Conservation (phyloP, 2,797 vertebrate species). For the Takifugu ocellatus region DNA sequence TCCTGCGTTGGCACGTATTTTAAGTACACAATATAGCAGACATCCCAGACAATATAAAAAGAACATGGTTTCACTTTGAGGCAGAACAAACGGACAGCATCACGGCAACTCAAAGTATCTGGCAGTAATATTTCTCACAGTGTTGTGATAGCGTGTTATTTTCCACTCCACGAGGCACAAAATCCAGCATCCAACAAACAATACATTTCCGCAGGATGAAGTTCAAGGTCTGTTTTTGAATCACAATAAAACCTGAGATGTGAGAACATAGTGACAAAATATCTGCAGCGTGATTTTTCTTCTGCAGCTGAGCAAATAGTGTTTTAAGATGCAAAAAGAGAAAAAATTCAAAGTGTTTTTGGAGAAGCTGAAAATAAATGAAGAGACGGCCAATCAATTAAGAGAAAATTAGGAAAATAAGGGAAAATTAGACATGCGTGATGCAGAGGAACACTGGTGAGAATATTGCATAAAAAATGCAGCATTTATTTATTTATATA, state of each 20-base stretch:
- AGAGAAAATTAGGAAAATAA: background rate
- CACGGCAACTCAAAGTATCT: constrained; percentile 30
- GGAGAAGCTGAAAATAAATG: constrained; percentile 8
- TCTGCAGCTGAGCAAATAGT: constrained; percentile 15
- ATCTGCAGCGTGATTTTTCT: constrained; percentile 13
- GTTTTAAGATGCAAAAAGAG: constrained; percentile 5
- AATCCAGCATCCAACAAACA: constrained; percentile 35
- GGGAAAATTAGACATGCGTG: background rate
- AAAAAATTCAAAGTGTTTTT: constrained; percentile 8
- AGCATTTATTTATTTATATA: no score
- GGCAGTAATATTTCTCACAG: constrained; percentile 47
- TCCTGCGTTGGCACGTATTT: constrained; percentile 26
- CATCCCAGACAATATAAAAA: constrained; percentile 50
- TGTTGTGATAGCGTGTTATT: constrained; percentile 56
- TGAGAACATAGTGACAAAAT: constrained; percentile 35
- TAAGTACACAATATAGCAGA: constrained; percentile 35
- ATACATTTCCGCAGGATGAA: constrained; percentile 29
- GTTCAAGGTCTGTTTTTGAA: constrained; percentile 37
- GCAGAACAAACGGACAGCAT: constrained; percentile 47
- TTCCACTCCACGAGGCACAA: constrained; percentile 62
- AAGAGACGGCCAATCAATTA: constrained; percentile 4
- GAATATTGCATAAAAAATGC: no score
- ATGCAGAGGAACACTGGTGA: no score
- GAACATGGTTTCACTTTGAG: constrained; percentile 39
- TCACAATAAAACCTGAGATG: constrained; percentile 42